Conservation (phyloP, 2,113 vertebrate genomes). For the Halcyon malimbica region DNA sequence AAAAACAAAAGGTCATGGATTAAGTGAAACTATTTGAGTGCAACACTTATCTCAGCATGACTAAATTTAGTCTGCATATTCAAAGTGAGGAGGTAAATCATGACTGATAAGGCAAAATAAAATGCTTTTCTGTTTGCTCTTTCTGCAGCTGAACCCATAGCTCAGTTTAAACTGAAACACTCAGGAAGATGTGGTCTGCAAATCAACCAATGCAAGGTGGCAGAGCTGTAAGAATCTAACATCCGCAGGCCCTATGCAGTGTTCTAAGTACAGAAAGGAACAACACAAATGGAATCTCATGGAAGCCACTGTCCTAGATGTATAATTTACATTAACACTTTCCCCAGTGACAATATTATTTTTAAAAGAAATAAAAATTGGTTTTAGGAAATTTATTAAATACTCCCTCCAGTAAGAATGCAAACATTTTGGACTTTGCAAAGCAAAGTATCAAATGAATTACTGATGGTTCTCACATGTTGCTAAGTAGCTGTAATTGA, state of each 20-base stretch:
- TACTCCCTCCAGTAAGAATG: not conserved
- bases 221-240: not conserved
- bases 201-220: not conserved
- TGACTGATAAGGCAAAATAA: not conserved
- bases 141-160: not conserved
- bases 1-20: not conserved
- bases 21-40: not conserved
- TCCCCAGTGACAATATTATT: not conserved
- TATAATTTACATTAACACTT: not conserved
- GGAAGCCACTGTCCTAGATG: not conserved
- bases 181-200: not conserved
- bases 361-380: not conserved
- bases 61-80: not conserved
- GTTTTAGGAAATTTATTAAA: not conserved
- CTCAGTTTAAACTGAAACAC: not conserved
- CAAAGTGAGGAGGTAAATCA: not conserved
- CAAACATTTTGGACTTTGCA: not conserved
- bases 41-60: not conserved
- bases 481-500: not conserved
- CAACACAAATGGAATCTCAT: not conserved
- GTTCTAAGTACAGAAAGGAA: not conserved
- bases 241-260: not conserved
- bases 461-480: not conserved
- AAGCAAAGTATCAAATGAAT: not conserved
- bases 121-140: not conserved